Evolutionary conservation across 2,113 vertebrate species (phyloP).

Genomic region (Apaloderma vittatum): DNA sequence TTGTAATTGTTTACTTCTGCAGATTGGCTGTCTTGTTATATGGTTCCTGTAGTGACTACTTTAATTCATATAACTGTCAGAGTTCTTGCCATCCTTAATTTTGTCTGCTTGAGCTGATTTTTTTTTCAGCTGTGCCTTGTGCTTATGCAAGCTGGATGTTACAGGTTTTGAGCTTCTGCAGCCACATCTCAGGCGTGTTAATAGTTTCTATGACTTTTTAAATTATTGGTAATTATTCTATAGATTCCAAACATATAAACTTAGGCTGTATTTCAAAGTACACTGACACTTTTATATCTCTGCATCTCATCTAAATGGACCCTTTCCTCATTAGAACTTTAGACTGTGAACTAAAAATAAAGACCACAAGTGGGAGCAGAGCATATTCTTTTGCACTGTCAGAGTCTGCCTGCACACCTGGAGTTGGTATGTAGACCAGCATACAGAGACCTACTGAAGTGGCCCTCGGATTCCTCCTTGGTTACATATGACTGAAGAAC

Average conservation of each 20-base stretch:
- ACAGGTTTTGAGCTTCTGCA: neutral
- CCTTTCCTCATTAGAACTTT: neutral
- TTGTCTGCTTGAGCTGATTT: neutral
- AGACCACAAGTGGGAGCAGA: neutral
- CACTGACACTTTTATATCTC: neutral
- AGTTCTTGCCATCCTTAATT: neutral
- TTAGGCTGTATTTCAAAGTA: neutral
- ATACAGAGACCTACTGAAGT: too few relatives aligned
- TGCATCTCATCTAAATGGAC: neutral
- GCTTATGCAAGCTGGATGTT: neutral
- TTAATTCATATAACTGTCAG: neutral
- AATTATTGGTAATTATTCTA: neutral
- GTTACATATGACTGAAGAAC: neutral
- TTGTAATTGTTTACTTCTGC: neutral
- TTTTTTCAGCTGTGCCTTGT: neutral
- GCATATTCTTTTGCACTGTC: fast-evolving
- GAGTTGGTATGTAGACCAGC: neutral
- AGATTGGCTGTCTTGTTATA: neutral
- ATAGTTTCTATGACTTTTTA: neutral
- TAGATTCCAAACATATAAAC: neutral
- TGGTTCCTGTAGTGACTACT: neutral
- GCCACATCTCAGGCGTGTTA: neutral
- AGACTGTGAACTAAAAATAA: neutral
- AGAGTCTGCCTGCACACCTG: neutral
- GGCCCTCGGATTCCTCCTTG: neutral